Evolutionary conservation across 2,113 vertebrate genomes (phyloP), one percentile per base, ranked within the genome.

Genomic region (Oplegnathus fasciatus): DNA sequence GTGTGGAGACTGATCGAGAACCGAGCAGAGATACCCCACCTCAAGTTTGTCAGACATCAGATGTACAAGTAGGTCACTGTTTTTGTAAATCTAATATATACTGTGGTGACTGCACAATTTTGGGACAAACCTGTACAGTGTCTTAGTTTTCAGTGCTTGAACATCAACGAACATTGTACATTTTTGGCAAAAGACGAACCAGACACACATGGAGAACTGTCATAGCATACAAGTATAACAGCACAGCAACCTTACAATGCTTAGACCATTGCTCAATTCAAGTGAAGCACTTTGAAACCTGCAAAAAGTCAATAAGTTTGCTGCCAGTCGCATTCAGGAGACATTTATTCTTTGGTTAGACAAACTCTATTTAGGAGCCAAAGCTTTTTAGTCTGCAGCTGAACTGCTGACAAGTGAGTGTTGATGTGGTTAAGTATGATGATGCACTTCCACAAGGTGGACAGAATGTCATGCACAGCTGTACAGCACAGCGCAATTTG

Each of bases 1-100:
- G 95, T 96, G 62, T 96, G 95, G 95, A 86, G 95, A 8, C 90
- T 96, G 82, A 96, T 95, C 42, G 95, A 96, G 84, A 94, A 95
- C 75, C 91, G 95, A 24, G 95, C 95, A 0, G 95, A 96, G 84
- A 96, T 95, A 30, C 95, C 95, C 2, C 94, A 95, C 74, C 94
- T 95, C 65, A 96, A 95, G 88, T 96, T 96, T 54, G 93, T 95
- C 78, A 87, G 93, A 1, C 95, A 95, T 58, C 95, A 96, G 90
- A 96, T 96, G 95, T 95, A 96, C 91, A 96, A 95, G 95, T 95
- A 93, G 22, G 87, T 84, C 6, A 13, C 8, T 46, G 34, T 6
- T 32, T 42, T 15, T 32, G 3, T 61, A 10, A 20, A 28, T 58
- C n/a, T n/a, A n/a, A n/a, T n/a, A n/a, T 1, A 15, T 2, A 24